phyloP scores from a whole-genome alignment of 2,113 vertebrate species.

The Kryptolebias marmoratus region DNA sequence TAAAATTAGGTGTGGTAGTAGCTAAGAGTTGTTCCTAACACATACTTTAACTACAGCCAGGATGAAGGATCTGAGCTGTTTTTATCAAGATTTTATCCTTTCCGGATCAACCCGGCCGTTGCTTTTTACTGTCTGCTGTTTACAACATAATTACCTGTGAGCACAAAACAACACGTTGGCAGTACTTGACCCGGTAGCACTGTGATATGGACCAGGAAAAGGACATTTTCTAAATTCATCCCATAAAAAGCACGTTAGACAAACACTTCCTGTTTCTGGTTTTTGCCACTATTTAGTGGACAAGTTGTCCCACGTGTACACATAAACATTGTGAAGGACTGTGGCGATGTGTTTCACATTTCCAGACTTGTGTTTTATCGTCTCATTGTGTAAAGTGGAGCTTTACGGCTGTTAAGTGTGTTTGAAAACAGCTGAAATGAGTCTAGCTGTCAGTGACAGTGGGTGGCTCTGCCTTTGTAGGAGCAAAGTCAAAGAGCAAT shows the following conservation, averaged over 20 bases:
- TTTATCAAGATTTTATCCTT: background rate
- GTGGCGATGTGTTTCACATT: background rate
- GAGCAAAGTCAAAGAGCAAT: constrained; percentile 83
- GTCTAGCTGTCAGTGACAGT: constrained; percentile 8
- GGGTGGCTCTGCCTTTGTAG: constrained; percentile 41
- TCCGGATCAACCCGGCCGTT: background rate
- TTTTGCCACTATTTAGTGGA: background rate
- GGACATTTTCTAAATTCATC: background rate
- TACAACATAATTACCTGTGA: constrained; percentile 59
- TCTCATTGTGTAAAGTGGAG: background rate
- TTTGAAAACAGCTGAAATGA: background rate
- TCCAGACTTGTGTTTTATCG: background rate
- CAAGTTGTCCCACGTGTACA: background rate
- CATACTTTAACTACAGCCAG: no score
- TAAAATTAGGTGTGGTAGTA: no score
- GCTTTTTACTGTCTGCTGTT: constrained; percentile 45
- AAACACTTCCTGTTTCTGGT: background rate
- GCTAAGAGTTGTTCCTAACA: no score
- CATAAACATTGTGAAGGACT: no score
- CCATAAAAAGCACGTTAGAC: background rate
- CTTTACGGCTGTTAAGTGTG: background rate
- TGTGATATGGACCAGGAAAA: constrained; percentile 25
- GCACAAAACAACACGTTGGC: background rate
- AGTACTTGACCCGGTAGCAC: background rate
- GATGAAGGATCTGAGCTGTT: background rate